Evolutionary conservation across 2,113 vertebrate species (phyloP).

Genomic region (Aptenodytes forsteri): DNA sequence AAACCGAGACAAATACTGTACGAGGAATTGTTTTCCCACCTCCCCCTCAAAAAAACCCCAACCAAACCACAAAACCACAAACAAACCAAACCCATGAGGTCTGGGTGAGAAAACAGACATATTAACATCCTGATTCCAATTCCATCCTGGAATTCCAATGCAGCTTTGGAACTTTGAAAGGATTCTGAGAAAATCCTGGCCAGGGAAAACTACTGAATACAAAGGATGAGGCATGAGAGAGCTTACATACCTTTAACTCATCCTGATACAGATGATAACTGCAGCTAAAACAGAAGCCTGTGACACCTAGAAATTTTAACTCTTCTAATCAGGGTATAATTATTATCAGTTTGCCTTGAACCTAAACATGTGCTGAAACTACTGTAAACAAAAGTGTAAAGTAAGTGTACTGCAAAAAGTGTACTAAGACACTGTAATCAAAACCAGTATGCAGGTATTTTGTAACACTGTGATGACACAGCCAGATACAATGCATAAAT

Average conservation of each 20-base stretch:
- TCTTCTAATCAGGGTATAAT: background rate
- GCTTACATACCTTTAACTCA: background rate
- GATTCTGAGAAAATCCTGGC: background rate
- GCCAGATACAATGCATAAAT: background rate
- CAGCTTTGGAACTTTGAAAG: background rate
- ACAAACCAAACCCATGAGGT: background rate
- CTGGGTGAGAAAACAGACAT: background rate
- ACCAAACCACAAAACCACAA: background rate
- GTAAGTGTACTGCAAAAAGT: background rate
- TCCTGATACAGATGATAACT: background rate
- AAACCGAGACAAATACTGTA: background rate
- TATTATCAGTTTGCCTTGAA: background rate
- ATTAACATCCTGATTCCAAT: background rate
- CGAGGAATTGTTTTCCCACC: background rate
- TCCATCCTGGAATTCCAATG: background rate
- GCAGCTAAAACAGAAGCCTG: background rate
- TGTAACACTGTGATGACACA: background rate
- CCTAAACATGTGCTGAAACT: background rate
- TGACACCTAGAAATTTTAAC: background rate
- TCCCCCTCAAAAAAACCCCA: rapidly evolving
- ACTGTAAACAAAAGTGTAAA: background rate
- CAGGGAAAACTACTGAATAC: background rate
- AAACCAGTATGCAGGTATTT: background rate
- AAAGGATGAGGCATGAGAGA: background rate
- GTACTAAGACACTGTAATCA: background rate